Evolutionary conservation across 1,140 invertebrate species (phyloP), one percentile per base, ranked within the genome.

Genomic region (Drosophila ficusphila): DNA sequence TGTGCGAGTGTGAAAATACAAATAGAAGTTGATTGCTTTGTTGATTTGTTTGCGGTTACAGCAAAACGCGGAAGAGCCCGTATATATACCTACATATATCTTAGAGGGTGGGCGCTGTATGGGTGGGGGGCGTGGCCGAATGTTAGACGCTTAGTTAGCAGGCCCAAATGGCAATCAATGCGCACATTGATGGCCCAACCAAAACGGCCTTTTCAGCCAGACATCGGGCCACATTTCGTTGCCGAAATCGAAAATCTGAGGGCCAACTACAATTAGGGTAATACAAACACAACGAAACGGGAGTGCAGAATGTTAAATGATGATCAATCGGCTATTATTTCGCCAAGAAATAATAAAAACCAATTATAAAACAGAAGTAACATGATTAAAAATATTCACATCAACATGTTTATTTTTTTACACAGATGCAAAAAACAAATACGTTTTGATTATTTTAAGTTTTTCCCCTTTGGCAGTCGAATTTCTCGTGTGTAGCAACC

Each of bases 11-110:
- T 76, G 72, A 85, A 81, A 86, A 89, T 83, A 88, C 82, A 88
- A 88, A 88, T 89, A 88, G 78, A 82, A 76, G 83, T 89, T 88
- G 82, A 88, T 88, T 88, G 82, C 82, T 88, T 82, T 88, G 82
- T 89, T 88, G 82, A 88, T 89, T 78, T 88, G 78, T 88, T 88
- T 88, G 82, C 82, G 82, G 82, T 89, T 89, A 72, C 61, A 69
- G 68, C 47, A 70, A 53, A 33, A 69, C 76, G 71, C 52, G 62
- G 41, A 49, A 33, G 60, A 27, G 33, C 27, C 29, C 52, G n/a
- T 27, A 58, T 62, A 33, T 42, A 23, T 18, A 16, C 4, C 8
- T 2, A 4, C 0, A 9, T n/a, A n/a, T n/a, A n/a, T n/a, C n/a
- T n/a, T n/a, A 29, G 7, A 4, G n/a, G 12, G 11, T 29, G 12